Evolutionary conservation across 2,797 vertebrate genomes (phyloP).

Genomic region (Acipenser transmontanus): DNA sequence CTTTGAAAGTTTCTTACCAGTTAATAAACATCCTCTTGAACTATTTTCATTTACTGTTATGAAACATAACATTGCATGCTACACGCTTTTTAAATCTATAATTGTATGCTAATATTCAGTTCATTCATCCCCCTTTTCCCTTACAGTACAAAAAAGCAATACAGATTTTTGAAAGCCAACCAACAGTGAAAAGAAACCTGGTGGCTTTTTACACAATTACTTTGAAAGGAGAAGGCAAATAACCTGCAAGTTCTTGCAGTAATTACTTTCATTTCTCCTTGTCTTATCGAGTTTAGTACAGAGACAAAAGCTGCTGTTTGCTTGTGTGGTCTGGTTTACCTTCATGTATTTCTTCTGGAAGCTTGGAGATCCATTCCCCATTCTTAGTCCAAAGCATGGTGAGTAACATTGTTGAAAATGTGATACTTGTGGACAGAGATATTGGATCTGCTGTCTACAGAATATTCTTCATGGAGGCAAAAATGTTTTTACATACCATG

Average conservation of each 20-base stretch:
- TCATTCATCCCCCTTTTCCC: too few species aligned
- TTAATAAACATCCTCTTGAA: too few species aligned
- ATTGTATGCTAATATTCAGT: not conserved
- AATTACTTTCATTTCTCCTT: too few species aligned
- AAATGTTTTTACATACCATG: not conserved
- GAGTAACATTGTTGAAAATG: slow-evolving; percentile 30
- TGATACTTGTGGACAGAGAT: not conserved
- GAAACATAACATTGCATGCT: not conserved
- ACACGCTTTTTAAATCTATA: not conserved
- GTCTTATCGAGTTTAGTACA: slow-evolving; percentile 62
- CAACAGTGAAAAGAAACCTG: too few species aligned
- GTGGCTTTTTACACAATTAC: too few species aligned
- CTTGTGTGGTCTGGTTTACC: slow-evolving; percentile 90
- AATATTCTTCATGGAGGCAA: not conserved
- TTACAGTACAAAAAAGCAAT: too few species aligned
- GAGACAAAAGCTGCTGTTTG: slow-evolving; percentile 83
- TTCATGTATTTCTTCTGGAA: slow-evolving; percentile 99
- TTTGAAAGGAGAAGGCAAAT: not conserved
- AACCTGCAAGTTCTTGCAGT: slow-evolving; percentile 8
- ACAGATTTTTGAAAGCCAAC: too few species aligned
- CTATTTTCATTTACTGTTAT: not conserved
- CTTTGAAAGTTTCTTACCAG: too few species aligned
- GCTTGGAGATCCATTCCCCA: slow-evolving; percentile 92
- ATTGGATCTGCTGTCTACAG: not conserved
- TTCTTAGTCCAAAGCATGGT: slow-evolving; percentile 97